Conservation (phyloP, 2,113 vertebrate species). For the Hypomesus transpacificus region DNA sequence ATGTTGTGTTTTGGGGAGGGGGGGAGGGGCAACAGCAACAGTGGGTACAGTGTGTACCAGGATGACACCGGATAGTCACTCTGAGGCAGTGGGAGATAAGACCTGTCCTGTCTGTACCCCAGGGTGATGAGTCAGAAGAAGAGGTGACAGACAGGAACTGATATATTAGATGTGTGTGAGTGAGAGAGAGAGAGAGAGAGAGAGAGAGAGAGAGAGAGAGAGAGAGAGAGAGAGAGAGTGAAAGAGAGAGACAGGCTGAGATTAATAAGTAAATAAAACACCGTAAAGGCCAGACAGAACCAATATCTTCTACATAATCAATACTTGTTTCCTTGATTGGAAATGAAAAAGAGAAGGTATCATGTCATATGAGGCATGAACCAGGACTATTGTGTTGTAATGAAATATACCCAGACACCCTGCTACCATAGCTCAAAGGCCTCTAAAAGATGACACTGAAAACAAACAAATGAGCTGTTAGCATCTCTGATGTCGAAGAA, state of each 20-base stretch:
- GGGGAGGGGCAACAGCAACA: no score
- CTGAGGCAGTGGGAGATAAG: background rate
- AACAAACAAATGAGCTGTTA: background rate
- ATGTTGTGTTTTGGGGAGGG: no score
- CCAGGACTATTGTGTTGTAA: background rate
- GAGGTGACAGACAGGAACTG: slow-evolving; percentile 7
- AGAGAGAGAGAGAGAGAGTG: no score
- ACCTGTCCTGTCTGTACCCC: background rate
- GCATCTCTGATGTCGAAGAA: background rate
- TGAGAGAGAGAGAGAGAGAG: background rate
- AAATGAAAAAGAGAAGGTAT: no score
- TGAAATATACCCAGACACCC: background rate
- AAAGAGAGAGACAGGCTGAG: no score
- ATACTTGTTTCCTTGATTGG: no score
- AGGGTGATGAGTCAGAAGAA: background rate
- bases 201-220: no score
- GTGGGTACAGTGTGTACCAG: no score
- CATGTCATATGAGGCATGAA: background rate
- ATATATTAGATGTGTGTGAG: slow-evolving; percentile 10
- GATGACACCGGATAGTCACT: background rate
- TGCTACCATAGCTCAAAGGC: background rate
- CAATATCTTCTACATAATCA: no score
- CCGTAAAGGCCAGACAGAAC: no score
- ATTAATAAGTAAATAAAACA: no score
- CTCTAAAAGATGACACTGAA: background rate